Conservation (phyloP, 2,113 vertebrate genomes). For the Neodon shergylaensis region DNA sequence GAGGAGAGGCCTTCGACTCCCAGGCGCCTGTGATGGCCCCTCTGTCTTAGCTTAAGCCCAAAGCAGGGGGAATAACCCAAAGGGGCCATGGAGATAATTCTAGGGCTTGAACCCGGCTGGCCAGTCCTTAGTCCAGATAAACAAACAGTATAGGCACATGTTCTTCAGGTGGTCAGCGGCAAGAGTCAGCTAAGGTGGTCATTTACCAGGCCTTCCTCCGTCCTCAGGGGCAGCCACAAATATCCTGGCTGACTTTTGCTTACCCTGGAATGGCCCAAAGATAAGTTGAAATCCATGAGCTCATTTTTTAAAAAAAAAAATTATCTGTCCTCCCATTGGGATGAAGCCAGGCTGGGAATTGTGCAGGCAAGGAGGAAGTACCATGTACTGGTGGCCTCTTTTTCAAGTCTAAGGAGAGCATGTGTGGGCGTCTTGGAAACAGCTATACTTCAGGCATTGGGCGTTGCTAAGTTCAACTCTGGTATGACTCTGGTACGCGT, state of each 20-base stretch:
- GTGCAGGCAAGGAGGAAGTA: neutral
- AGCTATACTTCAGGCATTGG: neutral
- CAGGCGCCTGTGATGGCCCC: neutral
- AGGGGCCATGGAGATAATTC: neutral
- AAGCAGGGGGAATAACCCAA: neutral
- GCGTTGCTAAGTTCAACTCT: neutral
- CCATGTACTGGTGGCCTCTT: neutral
- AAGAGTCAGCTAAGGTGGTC: neutral
- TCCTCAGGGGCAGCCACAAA: neutral
- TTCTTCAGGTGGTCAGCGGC: neutral
- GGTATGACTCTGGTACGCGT: neutral
- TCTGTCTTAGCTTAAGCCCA: slow-evolving; percentile 42
- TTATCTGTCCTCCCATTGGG: neutral
- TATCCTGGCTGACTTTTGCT: neutral
- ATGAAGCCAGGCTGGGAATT: neutral
- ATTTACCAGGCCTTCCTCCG: neutral
- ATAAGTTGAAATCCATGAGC: slow-evolving; percentile 10
- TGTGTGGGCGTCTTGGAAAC: neutral
- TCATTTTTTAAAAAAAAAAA: neutral
- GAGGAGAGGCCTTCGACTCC: neutral
- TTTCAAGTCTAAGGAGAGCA: neutral
- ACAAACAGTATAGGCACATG: neutral
- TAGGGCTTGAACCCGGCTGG: neutral
- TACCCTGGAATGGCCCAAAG: neutral
- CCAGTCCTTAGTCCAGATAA: neutral